Base-by-base conservation (phyloP, 1,140 invertebrate genomes). In the Leptinotarsa lineolata region DNA sequence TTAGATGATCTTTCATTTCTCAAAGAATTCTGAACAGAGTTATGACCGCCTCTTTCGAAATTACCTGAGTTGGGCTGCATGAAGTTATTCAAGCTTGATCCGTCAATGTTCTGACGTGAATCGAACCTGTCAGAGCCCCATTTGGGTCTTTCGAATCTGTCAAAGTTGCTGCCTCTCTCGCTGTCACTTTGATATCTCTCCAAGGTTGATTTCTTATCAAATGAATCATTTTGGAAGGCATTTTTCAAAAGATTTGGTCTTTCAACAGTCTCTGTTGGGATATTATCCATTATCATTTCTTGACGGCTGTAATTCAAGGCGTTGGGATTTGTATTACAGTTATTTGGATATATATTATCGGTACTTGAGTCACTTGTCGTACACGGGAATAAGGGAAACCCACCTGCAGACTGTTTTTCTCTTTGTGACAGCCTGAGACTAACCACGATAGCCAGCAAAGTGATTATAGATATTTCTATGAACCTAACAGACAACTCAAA, bases 311-410 rank as follows among this genome's bases (percentile, higher is more conserved):
- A 95, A 44, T 93, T 94, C 70, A 94, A 90, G 16, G 94, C 89
- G 77, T 94, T 94, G 18, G 93, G 93, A 80, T 95, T 95, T 1
- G 92, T 91, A 77, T 91, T 93, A 80, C 93, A 95, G 77, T 95
- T 92, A 24, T 93, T 91, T 0, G 94, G 93, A 83, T 94, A 95
- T 1, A 91, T 91, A 77, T 91, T 91, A 81, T 95, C 94, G 72
- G 93, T 92, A 30, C 92, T 92, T 72, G 91, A 92, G 2, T 92
- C 92, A 8, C 90, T 92, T 15, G 90, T 91, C 1, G 91, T 91
- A 79, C 92, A 94, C 1, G 92, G 91, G 81, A 93, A 92, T 24
- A 94, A 81, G 39, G 92, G 92, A 74, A 94, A 90, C 0, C 92
- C 92, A 11, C 92, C 92, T 5, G 87, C 88, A 63, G 85, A 88